phyloP scores from a whole-genome alignment of 2,797 vertebrate species.

The Pangasius krempfi region DNA sequence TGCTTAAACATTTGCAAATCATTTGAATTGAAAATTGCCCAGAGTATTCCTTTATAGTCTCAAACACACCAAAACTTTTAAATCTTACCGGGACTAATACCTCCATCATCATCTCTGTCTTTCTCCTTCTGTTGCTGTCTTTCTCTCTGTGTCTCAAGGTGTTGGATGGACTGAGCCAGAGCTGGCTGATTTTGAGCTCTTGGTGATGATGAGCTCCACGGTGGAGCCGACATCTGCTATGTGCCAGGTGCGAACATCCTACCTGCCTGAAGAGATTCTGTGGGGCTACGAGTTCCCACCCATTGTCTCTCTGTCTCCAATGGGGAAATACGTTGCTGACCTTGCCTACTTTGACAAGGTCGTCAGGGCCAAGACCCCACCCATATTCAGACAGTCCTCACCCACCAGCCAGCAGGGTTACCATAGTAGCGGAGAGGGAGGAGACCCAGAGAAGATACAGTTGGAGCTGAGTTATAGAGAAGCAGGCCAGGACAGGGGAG shows the following conservation, averaged over 20 bases:
- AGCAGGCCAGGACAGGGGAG: slow-evolving; percentile 69
- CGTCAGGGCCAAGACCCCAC: slow-evolving; percentile 75
- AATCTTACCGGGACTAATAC: background rate
- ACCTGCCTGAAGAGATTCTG: slow-evolving; percentile 94
- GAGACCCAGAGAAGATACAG: slow-evolving; percentile 85
- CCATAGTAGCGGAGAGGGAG: slow-evolving; percentile 63
- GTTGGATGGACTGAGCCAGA: slow-evolving; percentile 73
- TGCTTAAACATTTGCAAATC: background rate
- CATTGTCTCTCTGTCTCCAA: slow-evolving; percentile 88
- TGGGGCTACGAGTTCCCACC: slow-evolving; percentile 97
- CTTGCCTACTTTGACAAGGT: slow-evolving; percentile 94
- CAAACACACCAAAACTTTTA: background rate
- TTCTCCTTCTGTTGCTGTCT: background rate
- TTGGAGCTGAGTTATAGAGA: slow-evolving; percentile 86
- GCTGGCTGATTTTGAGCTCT: slow-evolving; percentile 86
- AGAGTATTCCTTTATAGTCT: background rate
- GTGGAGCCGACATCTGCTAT: slow-evolving; percentile 92
- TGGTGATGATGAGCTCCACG: slow-evolving; percentile 92
- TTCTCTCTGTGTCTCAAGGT: slow-evolving; percentile 57
- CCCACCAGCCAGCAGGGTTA: slow-evolving; percentile 58
- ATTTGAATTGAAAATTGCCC: background rate
- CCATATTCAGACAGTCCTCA: slow-evolving; percentile 77
- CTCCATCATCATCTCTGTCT: background rate
- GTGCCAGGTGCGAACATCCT: slow-evolving; percentile 92
- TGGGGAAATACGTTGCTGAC: slow-evolving; percentile 92